A percentile compares a stretch with the other conserved stretches of the same genome.
phyloP scores from a whole-genome alignment of 2,113 vertebrate genomes.

The Otus sunia region DNA sequence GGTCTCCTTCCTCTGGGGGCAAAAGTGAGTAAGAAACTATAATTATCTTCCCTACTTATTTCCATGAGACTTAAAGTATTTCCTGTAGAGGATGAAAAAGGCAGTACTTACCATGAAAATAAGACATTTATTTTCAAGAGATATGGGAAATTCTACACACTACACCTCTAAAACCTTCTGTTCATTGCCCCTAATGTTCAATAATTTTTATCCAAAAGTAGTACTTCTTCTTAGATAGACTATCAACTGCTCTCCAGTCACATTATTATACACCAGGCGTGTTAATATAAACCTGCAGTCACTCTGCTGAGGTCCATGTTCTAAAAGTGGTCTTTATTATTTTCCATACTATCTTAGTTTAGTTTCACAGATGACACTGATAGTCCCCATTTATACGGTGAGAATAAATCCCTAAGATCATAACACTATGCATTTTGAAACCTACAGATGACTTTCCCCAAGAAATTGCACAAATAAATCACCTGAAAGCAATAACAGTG shows the following conservation, averaged over 20 bases:
- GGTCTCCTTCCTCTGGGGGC: background rate
- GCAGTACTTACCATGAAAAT: background rate
- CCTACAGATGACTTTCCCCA: constrained; percentile 4
- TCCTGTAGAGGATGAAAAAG: background rate
- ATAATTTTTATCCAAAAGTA: constrained; percentile 8
- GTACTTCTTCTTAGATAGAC: background rate
- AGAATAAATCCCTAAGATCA: constrained; percentile 34
- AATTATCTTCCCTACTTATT: background rate
- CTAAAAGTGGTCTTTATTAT: constrained; percentile 3
- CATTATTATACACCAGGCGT: background rate
- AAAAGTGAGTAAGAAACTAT: background rate
- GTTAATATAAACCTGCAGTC: constrained; percentile 2
- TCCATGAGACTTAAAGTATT: constrained; percentile 1
- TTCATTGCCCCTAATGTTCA: background rate
- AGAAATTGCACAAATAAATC: constrained; percentile 61
- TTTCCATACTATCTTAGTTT: background rate
- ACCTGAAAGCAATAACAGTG: constrained; percentile 33
- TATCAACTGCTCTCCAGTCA: background rate
- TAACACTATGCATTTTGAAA: constrained; percentile 22
- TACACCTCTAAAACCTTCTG: background rate
- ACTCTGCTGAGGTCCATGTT: background rate
- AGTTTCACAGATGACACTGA: constrained; percentile 7
- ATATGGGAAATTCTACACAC: background rate
- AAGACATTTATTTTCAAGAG: constrained; percentile 19
- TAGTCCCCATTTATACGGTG: background rate